Percentiles rank a stretch among this genome's conserved stretches.
Evolutionary conservation across 2,113 vertebrate genomes (phyloP).

Genomic region (Channa argus): DNA sequence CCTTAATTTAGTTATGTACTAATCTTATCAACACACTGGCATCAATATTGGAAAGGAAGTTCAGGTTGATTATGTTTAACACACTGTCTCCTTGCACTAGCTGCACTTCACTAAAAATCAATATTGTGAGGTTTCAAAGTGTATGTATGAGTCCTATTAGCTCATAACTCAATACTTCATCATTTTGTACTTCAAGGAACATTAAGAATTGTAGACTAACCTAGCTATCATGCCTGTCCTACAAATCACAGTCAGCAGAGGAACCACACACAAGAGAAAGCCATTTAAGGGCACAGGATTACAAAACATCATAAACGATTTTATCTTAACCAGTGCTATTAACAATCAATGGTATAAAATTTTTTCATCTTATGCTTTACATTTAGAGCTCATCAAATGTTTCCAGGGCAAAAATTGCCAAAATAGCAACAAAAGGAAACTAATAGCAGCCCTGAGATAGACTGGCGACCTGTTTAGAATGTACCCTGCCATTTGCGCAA

Average conservation of each 20-base stretch:
- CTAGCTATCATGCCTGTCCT: background rate
- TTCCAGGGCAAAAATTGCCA: background rate
- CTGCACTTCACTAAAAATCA: background rate
- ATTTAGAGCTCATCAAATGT: background rate
- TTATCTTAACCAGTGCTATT: too few species aligned
- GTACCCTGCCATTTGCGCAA: too few species aligned
- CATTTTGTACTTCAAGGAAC: background rate
- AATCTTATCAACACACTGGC: slow-evolving; percentile 20
- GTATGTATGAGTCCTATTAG: too few species aligned
- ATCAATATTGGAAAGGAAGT: slow-evolving; percentile 14
- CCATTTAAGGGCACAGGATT: too few species aligned
- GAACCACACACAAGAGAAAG: background rate
- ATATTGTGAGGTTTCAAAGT: too few species aligned
- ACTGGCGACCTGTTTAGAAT: too few species aligned
- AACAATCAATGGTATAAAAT: background rate
- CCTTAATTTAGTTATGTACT: background rate
- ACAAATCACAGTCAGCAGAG: background rate
- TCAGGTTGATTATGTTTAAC: background rate
- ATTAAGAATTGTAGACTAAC: background rate
- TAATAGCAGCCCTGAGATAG: background rate
- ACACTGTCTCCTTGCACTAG: background rate
- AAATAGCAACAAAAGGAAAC: background rate
- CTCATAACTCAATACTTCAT: too few species aligned
- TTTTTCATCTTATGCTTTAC: background rate
- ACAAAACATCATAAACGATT: too few species aligned